Conservation (phyloP, 2,113 vertebrate genomes). For the Tichodroma muraria region DNA sequence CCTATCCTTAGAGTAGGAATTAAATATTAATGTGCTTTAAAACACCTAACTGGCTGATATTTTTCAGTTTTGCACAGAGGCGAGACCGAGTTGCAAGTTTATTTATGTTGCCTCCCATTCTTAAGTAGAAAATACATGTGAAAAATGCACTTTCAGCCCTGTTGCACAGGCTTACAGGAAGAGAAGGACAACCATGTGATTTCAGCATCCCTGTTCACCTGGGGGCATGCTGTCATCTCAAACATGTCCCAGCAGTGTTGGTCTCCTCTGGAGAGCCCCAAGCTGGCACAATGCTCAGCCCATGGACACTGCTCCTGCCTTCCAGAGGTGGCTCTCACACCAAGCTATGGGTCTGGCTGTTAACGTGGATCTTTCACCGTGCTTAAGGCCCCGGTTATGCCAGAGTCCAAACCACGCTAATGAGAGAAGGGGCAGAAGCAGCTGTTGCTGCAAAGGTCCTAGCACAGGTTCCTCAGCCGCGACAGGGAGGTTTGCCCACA, state of each 20-base stretch:
- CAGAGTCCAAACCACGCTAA: neutral
- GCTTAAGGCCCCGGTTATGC: neutral
- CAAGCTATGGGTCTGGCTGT: neutral
- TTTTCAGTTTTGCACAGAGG: constrained; percentile 9
- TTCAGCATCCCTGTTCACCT: neutral
- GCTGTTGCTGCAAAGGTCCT: neutral
- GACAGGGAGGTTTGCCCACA: fast-evolving
- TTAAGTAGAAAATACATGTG: neutral
- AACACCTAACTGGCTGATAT: constrained; percentile 3
- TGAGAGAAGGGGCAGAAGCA: neutral
- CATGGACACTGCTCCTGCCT: neutral
- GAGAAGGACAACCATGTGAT: fast-evolving
- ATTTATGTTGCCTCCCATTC: neutral
- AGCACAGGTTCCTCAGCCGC: fast-evolving
- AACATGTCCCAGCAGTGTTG: neutral
- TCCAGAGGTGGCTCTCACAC: neutral
- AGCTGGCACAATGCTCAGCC: neutral
- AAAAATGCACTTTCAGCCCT: neutral
- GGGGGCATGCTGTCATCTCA: neutral
- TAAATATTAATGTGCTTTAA: constrained; percentile 46
- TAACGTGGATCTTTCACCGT: fast-evolving
- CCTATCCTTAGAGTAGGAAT: constrained; percentile 13
- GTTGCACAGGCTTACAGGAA: neutral
- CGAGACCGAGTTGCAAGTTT: neutral
- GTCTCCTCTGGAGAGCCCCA: neutral